These are phyloP conservation scores for Baronia brevicornis DNA, from an alignment of 2,888 invertebrate species.

Conservation along the genomic window DNA sequence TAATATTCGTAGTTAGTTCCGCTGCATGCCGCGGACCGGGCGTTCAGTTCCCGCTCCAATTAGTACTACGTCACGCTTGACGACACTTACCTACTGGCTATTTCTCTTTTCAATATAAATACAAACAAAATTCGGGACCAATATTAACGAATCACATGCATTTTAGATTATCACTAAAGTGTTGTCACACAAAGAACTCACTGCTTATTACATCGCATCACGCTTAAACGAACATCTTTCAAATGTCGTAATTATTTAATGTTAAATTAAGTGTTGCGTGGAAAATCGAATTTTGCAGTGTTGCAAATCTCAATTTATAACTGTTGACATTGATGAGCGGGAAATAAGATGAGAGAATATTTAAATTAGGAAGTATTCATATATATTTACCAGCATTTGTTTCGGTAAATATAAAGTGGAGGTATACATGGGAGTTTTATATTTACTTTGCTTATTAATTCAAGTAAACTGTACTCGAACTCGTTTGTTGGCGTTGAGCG, in stretches of 20 bases:
- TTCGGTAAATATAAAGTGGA: too few species aligned
- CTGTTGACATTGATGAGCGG: constrained; percentile 6
- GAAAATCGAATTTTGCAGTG: constrained; percentile 14
- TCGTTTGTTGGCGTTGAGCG: constrained; percentile 11
- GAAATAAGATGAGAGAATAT: constrained; percentile 6
- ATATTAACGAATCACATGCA: constrained; percentile 16
- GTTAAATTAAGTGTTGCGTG: constrained; percentile 17
- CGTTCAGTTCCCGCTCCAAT: constrained; percentile 32
- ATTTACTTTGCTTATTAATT: constrained; percentile 6
- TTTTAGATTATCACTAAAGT: constrained; percentile 16
- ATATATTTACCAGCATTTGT: constrained; percentile 13
- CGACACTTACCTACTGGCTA: constrained; percentile 32
- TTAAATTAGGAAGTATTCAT: too few species aligned
- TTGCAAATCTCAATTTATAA: constrained; percentile 6
- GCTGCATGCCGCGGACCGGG: constrained; percentile 42
- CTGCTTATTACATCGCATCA: constrained; percentile 19
- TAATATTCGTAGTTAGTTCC: constrained; percentile 63
- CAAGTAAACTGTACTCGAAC: constrained; percentile 6
- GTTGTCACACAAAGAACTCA: constrained; percentile 15
- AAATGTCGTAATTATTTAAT: constrained; percentile 15
- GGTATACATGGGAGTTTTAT: constrained; percentile 2
- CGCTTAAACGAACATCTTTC: constrained; percentile 17
- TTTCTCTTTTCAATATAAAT: constrained; percentile 27
- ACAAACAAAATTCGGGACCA: constrained; percentile 13
- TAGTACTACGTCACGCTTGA: constrained; percentile 38